Conservation (phyloP, 1,140 invertebrate species). For the Campodea augens region DNA sequence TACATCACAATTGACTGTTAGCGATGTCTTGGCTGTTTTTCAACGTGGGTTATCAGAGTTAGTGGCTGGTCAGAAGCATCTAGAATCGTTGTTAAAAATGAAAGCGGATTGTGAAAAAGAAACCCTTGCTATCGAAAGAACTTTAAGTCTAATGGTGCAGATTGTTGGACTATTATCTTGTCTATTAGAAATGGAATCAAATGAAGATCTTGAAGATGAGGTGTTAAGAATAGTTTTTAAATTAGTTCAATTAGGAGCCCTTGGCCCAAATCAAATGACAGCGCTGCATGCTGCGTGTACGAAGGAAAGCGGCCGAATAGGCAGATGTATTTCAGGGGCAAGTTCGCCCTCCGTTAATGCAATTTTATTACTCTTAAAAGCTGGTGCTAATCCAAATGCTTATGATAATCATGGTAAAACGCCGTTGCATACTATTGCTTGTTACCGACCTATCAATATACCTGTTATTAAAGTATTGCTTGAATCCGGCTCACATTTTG, state of each 20-base stretch:
- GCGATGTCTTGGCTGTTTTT: constrained; percentile 64
- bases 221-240: too few relatives aligned
- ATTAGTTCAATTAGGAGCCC: too few relatives aligned
- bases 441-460: constrained; percentile 34
- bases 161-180: too few relatives aligned
- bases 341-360: too few relatives aligned
- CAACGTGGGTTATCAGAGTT: constrained; percentile 53
- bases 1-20: constrained; percentile 54
- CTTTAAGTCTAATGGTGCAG: too few relatives aligned
- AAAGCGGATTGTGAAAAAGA: background rate
- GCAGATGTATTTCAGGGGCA: too few relatives aligned
- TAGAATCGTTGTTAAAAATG: constrained; percentile 15
- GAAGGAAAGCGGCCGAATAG: too few relatives aligned
- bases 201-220: too few relatives aligned
- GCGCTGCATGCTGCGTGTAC: too few relatives aligned
- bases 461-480: constrained; percentile 48
- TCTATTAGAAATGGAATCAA: too few relatives aligned
- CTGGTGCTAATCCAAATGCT: constrained; percentile 61
- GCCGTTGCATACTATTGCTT: constrained; percentile 43
- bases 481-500: constrained; percentile 62
- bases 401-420: constrained; percentile 58
- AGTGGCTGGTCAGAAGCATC: constrained; percentile 24
- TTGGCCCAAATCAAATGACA: too few relatives aligned
- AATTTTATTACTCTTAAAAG: constrained; percentile 56
- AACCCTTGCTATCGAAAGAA: constrained; percentile 49